Conservation (phyloP, 2,113 vertebrate species). For the Columba janthina region DNA sequence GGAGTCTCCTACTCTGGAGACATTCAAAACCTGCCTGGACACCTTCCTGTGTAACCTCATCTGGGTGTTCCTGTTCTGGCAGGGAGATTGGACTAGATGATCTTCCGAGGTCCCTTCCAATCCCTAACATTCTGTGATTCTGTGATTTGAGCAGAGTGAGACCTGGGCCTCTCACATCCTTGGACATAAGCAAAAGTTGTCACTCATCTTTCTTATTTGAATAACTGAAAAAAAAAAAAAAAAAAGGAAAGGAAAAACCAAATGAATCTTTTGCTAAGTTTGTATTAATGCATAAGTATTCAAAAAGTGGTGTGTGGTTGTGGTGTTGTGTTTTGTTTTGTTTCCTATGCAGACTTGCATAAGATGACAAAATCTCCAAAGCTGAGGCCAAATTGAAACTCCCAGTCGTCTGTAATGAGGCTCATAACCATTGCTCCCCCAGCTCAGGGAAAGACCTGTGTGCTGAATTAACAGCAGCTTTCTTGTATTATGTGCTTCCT, state of each 20-base stretch:
- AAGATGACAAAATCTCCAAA: neutral
- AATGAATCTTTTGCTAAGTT: neutral
- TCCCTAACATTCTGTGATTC: too few species aligned
- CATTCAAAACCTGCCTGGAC: too few species aligned
- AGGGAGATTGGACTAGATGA: too few species aligned
- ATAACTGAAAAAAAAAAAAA: neutral
- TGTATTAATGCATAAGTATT: neutral
- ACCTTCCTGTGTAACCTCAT: too few species aligned
- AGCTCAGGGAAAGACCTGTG: neutral
- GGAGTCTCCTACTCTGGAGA: too few species aligned
- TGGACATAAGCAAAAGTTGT: neutral
- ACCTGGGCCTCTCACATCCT: neutral
- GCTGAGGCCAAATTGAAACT: neutral
- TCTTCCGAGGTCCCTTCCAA: too few species aligned
- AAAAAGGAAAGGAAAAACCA: rapidly evolving
- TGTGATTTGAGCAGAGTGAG: neutral
- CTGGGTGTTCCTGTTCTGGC: too few species aligned
- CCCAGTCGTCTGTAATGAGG: neutral
- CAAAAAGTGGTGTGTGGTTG: neutral
- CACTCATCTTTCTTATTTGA: neutral
- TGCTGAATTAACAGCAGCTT: conserved; percentile 45
- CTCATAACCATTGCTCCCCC: neutral
- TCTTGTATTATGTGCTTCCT: conserved; percentile 19
- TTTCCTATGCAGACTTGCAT: neutral
- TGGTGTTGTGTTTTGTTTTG: neutral